Base-by-base conservation (phyloP, 2,888 invertebrate genomes). In the Chalcis sispes region DNA sequence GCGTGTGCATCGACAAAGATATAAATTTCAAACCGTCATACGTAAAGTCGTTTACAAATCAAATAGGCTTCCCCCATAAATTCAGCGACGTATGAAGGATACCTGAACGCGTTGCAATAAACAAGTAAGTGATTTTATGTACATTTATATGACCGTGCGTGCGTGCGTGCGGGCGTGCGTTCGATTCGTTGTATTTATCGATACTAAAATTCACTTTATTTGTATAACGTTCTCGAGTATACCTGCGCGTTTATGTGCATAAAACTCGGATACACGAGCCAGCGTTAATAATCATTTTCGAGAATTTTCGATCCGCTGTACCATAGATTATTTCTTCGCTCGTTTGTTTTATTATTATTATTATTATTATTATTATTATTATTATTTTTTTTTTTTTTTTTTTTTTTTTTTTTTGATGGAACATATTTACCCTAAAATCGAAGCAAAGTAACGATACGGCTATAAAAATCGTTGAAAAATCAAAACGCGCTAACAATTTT, bases 171-270 rank as follows among this genome's bases (percentile, higher is more conserved):
- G 42, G 13, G 15, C 42, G 13, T 15, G 8, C 42, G 15, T 42
- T 13, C 15, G 13, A 42, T 42, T 42, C 15, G 2, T 8, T 7
- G 59, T 7, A 10, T 59, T 48, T 52, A 18, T 20, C 8, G 29
- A 10, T 13, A 50, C 27, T 40, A 61, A 42, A 61, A 25, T 25
- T 36, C 25, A 4, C 13, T 40, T 27, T 54, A 10, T 61, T 25
- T 61, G 42, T 42, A 23, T 13, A 59, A 7, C 25, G 80, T 79
- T 78, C 72, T 66, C 78, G 67, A 77, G 77, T 65, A 79, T 7
- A 8, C 4, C 10, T 0, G 8, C 25, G n/a, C n/a, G n/a, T n/a
- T n/a, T n/a, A 42, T 61, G 42, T 42, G 40, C 15, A 59, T 15
- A 42, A 80, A 79, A 78, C 72, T 66, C 78, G 67, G 77, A 75